A percentile compares a stretch with the other conserved stretches of the same genome.
Evolutionary conservation across 2,888 invertebrate genomes (phyloP).

Genomic region (Mycalesis mineus): DNA sequence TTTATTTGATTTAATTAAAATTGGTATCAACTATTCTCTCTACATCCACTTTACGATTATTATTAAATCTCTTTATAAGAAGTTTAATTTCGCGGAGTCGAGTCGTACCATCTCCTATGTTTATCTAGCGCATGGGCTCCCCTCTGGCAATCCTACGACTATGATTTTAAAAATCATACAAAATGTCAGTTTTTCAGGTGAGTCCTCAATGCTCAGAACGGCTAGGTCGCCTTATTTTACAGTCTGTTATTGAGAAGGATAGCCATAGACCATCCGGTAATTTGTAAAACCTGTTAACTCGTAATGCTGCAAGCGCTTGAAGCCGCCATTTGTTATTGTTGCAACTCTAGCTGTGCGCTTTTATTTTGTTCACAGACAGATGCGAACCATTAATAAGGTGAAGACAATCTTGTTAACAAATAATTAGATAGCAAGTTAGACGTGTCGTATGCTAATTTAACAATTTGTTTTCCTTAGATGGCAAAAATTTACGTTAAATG

Average conservation of each 20-base stretch:
- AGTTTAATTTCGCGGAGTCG: too few species aligned
- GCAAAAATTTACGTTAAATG: too few species aligned
- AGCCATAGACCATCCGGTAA: slow-evolving; percentile 38
- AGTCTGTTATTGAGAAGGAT: slow-evolving; percentile 37
- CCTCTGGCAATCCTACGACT: too few species aligned
- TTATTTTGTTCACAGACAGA: slow-evolving; percentile 23
- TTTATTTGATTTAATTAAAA: too few species aligned
- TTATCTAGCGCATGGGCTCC: too few species aligned
- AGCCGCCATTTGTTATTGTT: slow-evolving; percentile 44
- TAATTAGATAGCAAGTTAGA: slow-evolving; percentile 9
- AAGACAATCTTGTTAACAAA: slow-evolving; percentile 12
- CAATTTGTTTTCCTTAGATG: neutral
- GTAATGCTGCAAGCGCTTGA: slow-evolving; percentile 40
- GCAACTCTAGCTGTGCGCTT: slow-evolving; percentile 20
- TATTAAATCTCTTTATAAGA: too few species aligned
- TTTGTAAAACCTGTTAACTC: slow-evolving; percentile 47
- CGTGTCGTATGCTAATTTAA: neutral
- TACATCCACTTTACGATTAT: too few species aligned
- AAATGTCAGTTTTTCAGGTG: slow-evolving; percentile 28
- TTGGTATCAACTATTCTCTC: too few species aligned
- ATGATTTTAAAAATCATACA: neutral
- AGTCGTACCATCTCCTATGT: too few species aligned
- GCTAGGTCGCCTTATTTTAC: slow-evolving; percentile 41
- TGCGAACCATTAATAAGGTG: slow-evolving; percentile 18
- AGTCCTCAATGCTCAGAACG: slow-evolving; percentile 29